phyloP scores from a whole-genome alignment of 2,113 vertebrate species.

The Acinonyx jubatus region DNA sequence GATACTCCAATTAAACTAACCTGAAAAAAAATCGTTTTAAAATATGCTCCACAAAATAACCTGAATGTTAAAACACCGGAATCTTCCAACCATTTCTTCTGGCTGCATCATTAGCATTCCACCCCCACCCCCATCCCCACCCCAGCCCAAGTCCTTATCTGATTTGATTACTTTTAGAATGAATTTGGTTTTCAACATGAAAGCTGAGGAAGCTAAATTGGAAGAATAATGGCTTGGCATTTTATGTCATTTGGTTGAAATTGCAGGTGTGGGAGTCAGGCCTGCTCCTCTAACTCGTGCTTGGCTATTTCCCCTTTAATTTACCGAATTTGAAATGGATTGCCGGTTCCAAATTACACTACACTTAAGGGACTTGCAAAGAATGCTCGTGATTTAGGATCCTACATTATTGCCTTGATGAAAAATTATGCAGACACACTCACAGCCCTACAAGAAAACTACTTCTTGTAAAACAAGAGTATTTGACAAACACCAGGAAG shows the following conservation, averaged over 20 bases:
- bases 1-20: slow-evolving; percentile 81
- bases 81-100: slow-evolving; percentile 31
- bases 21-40: slow-evolving; percentile 78
- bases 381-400: slow-evolving; percentile 80
- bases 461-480: slow-evolving; percentile 77
- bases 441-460: slow-evolving; percentile 72
- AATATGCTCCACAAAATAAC: slow-evolving; percentile 76
- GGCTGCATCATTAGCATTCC: slow-evolving; percentile 49
- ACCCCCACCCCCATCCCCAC: not conserved
- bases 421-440: slow-evolving; percentile 78
- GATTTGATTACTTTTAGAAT: slow-evolving; percentile 77
- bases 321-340: slow-evolving; percentile 79
- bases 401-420: slow-evolving; percentile 75
- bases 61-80: slow-evolving; percentile 73
- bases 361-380: slow-evolving; percentile 80
- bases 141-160: slow-evolving; percentile 23
- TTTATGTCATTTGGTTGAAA: slow-evolving; percentile 81
- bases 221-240: slow-evolving; percentile 81
- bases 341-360: slow-evolving; percentile 76
- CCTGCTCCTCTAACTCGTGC: slow-evolving; percentile 58
- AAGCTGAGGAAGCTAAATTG: slow-evolving; percentile 75
- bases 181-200: slow-evolving; percentile 71
- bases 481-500: slow-evolving; percentile 76
- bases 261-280: slow-evolving; percentile 79
- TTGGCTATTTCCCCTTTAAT: slow-evolving; percentile 79